Base-by-base conservation (phyloP, 2,113 vertebrate genomes). In the Sebastes schlegelii region DNA sequence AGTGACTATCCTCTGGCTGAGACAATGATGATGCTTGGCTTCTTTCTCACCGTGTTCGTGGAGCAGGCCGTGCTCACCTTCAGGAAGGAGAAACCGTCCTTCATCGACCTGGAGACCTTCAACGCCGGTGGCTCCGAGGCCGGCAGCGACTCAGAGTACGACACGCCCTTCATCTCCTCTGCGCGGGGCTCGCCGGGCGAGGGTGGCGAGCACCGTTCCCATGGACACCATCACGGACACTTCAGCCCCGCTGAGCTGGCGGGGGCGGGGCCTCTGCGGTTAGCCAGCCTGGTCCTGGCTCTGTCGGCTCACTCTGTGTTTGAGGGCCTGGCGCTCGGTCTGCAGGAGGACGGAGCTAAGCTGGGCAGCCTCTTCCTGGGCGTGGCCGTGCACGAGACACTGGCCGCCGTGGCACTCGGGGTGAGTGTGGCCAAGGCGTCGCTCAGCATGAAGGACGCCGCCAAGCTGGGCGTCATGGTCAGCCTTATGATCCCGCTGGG, bases 71-170 rank as follows among this genome's bases (percentile, higher is more conserved):
- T 99, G 52, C 91, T 99, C 74, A 97, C 95, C 61, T 96, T 97
- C 86, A 95, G 94, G 89, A 98, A 96, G 89, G 97, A 99, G 84
- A 96, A 95, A 8, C 97, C 97, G 0, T 95, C 97, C 23, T 98
- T 99, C 91, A 98, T 99, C 6, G 96, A 97, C 94, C 88, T 99
- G 77, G 97, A 99, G 90, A 99, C 97, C 10, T 98, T 99, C 92
- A 98, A 98, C 0, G 96, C 96, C 0, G 94, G 92, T 0, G 96
- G 96, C 21, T 98, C 97, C 0, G 97, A 99, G 2, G 95, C 69
- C 0, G 98, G 97, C 79, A 99, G 98, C 0, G 98, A 99, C 95
- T 99, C 98, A 0, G 98, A 99, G 73, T 97, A 96, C 0, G 98
- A 99, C 88, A 96, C 97, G 0, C 97, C 98, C 11, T 98, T 99